Percentiles rank a stretch among this genome's conserved stretches.
These are phyloP conservation scores for Brienomyrus longianalis DNA, from an alignment of 2,113 vertebrate genomes.

Conservation along the genomic window DNA sequence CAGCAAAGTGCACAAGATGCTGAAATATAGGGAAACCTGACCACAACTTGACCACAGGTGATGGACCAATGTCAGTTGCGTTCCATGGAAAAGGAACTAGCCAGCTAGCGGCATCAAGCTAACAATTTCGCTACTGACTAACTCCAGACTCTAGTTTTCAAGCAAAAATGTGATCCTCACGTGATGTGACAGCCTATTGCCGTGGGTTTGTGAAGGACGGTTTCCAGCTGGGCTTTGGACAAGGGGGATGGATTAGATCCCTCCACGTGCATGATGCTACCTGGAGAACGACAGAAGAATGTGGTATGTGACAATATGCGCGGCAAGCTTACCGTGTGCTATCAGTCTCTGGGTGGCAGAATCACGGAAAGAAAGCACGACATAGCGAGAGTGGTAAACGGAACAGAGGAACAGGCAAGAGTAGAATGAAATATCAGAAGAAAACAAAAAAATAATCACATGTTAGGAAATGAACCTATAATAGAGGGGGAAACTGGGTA, in stretches of 20 bases:
- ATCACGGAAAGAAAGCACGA: neutral
- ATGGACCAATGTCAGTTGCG: neutral
- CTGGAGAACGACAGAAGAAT: constrained; percentile 34
- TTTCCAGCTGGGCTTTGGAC: constrained; percentile 36
- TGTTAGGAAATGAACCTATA: neutral
- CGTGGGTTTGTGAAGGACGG: constrained; percentile 27
- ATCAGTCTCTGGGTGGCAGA: neutral
- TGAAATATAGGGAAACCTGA: neutral
- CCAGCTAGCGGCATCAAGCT: neutral
- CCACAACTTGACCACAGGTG: neutral
- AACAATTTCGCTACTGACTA: neutral
- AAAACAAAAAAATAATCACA: neutral
- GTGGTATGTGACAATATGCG: neutral
- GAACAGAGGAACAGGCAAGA: neutral
- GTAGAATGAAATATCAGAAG: neutral
- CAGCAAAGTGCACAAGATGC: neutral
- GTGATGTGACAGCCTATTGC: constrained; percentile 56
- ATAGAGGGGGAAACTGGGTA: neutral
- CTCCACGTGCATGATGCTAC: constrained; percentile 54
- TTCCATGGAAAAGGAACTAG: neutral
- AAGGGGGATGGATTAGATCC: accelerated
- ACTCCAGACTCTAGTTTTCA: neutral
- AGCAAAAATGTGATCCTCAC: constrained; percentile 32
- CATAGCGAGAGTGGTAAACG: neutral
- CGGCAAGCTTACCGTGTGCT: neutral